Evolutionary conservation across 1,140 invertebrate species (phyloP).

Genomic region (Pseudoatta argentina): DNA sequence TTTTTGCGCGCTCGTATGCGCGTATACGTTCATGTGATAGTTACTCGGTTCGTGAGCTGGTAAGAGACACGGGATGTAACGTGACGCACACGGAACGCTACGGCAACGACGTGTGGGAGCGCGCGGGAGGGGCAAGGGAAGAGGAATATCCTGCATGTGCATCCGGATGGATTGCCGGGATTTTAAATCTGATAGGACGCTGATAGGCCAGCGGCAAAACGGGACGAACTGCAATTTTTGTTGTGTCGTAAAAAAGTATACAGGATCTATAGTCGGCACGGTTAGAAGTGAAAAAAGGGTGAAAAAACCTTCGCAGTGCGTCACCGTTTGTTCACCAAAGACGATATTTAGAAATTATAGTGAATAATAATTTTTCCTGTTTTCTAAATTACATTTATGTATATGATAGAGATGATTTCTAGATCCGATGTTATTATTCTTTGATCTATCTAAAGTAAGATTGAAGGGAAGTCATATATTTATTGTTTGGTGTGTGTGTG

Average conservation of each 20-base stretch:
- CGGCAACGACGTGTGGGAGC: constrained; percentile 38
- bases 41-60: constrained; percentile 47
- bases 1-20: neutral
- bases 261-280: neutral
- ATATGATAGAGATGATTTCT: too few relatives aligned
- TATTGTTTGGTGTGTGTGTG: too few relatives aligned
- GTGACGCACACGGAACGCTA: constrained; percentile 53
- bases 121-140: neutral
- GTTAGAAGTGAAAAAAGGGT: neutral
- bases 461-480: too few relatives aligned
- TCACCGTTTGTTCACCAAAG: too few relatives aligned
- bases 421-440: too few relatives aligned
- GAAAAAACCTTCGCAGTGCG: neutral
- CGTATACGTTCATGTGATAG: neutral
- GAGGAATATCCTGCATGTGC: constrained; percentile 44
- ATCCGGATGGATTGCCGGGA: constrained; percentile 63
- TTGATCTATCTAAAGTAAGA: too few relatives aligned
- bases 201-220: constrained; percentile 57
- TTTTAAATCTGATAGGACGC: constrained; percentile 70
- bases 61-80: constrained; percentile 21
- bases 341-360: neutral
- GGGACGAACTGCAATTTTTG: constrained; percentile 62
- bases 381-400: neutral
- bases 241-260: constrained; percentile 16
- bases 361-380: neutral